These are phyloP conservation scores for Neodontobutis hainanensis DNA, from an alignment of 2,113 vertebrate genomes.

Conservation along the genomic window DNA sequence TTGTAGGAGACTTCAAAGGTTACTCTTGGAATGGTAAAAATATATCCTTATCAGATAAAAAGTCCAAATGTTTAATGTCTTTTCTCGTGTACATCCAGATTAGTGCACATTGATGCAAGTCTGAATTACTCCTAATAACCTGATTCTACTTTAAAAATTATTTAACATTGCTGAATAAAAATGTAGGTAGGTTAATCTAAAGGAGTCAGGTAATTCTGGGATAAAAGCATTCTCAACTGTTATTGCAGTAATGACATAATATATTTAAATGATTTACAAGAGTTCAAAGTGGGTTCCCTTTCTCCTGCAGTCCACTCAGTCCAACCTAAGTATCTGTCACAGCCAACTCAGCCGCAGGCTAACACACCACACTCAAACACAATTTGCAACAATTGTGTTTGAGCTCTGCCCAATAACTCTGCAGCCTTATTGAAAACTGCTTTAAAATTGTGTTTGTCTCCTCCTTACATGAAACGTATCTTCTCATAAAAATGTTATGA, in stretches of 20 bases:
- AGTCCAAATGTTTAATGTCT: too few species aligned
- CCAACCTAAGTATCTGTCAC: slow-evolving; percentile 37
- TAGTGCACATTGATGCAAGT: too few species aligned
- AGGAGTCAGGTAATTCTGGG: too few species aligned
- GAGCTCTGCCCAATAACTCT: slow-evolving; percentile 53
- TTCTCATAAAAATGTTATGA: slow-evolving; percentile 36
- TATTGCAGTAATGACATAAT: too few species aligned
- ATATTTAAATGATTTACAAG: slow-evolving; percentile 3
- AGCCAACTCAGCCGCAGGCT: slow-evolving; percentile 6
- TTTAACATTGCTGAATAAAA: too few species aligned
- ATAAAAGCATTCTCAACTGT: too few species aligned
- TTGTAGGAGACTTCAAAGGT: not conserved
- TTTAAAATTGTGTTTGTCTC: slow-evolving; percentile 48
- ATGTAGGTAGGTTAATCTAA: too few species aligned
- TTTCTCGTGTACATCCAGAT: too few species aligned
- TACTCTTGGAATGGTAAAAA: not conserved
- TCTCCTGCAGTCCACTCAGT: slow-evolving; percentile 25
- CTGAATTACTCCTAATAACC: too few species aligned
- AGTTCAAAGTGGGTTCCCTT: slow-evolving; percentile 9
- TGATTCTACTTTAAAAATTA: too few species aligned
- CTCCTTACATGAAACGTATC: slow-evolving; percentile 26
- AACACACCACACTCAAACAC: slow-evolving; percentile 22
- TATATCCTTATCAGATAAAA: too few species aligned
- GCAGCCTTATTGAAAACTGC: slow-evolving; percentile 43
- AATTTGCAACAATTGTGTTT: slow-evolving; percentile 26